These are phyloP conservation scores for Siniperca undulata DNA, from an alignment of 2,797 vertebrate genomes.

Conservation along the genomic window DNA sequence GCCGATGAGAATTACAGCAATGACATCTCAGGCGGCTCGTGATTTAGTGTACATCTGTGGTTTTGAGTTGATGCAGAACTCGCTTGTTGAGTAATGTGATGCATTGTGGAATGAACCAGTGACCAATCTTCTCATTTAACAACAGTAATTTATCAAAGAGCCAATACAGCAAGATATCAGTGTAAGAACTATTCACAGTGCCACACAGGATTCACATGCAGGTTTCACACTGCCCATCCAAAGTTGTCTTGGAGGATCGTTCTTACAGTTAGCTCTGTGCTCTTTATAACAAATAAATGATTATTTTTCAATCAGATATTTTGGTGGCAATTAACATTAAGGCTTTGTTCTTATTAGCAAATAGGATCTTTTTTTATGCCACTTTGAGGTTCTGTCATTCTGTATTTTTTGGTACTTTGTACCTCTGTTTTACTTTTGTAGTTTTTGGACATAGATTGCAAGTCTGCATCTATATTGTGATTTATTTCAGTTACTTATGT, in stretches of 20 bases:
- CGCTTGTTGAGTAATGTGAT: constrained; percentile 35
- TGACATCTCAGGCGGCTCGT: constrained; percentile 33
- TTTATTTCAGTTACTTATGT: no score
- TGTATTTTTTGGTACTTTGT: not conserved
- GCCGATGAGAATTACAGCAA: constrained; percentile 48
- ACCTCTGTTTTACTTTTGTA: not conserved
- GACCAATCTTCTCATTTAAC: constrained; percentile 38
- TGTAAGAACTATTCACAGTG: not conserved
- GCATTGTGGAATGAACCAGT: constrained; percentile 31
- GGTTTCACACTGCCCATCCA: not conserved
- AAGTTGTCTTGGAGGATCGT: not conserved
- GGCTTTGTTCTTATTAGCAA: not conserved
- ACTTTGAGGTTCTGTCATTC: not conserved
- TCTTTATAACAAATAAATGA: not conserved
- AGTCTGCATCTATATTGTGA: no score
- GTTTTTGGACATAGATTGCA: not conserved
- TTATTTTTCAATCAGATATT: not conserved
- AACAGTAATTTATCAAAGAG: constrained; percentile 40
- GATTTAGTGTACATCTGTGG: constrained; percentile 48
- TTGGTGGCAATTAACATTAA: not conserved
- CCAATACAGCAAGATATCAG: not conserved
- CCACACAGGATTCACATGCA: not conserved
- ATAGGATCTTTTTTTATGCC: no score
- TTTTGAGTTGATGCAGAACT: constrained; percentile 42
- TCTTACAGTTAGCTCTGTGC: constrained; percentile 1